Conservation (phyloP, 1,140 invertebrate genomes). For the Sitophilus oryzae region DNA sequence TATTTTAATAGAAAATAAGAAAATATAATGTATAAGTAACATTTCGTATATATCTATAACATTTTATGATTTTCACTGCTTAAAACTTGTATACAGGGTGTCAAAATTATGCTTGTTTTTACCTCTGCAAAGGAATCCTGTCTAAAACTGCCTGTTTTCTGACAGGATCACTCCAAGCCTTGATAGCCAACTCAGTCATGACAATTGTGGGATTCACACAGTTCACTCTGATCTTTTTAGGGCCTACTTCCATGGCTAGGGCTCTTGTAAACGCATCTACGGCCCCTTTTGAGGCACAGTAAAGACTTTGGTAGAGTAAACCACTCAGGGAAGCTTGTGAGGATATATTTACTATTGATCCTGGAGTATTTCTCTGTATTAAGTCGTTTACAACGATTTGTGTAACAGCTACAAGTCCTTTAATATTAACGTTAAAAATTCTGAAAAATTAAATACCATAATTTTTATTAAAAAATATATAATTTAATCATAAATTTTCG, state of each 20-base stretch:
- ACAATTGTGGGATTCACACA: constrained; percentile 86
- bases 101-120: not conserved
- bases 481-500: no score
- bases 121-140: constrained; percentile 69
- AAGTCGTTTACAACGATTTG: constrained; percentile 69
- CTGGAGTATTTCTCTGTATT: constrained; percentile 61
- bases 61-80: not conserved
- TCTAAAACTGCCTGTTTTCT: constrained; percentile 62
- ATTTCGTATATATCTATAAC: not conserved
- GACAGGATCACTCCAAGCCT: constrained; percentile 72
- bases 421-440: constrained; percentile 74
- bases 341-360: constrained; percentile 85
- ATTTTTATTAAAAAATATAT: no score
- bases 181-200: constrained; percentile 78
- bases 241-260: constrained; percentile 84
- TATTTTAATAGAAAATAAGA: no score
- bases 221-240: constrained; percentile 80
- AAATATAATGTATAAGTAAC: not conserved
- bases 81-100: not conserved
- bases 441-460: no score
- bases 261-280: constrained; percentile 61
- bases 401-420: constrained; percentile 75
- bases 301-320: constrained; percentile 60
- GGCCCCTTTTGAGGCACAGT: constrained; percentile 57
- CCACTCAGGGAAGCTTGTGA: constrained; percentile 69